Conservation (phyloP, 2,113 vertebrate genomes). For the Ceuthmochares aereus region DNA sequence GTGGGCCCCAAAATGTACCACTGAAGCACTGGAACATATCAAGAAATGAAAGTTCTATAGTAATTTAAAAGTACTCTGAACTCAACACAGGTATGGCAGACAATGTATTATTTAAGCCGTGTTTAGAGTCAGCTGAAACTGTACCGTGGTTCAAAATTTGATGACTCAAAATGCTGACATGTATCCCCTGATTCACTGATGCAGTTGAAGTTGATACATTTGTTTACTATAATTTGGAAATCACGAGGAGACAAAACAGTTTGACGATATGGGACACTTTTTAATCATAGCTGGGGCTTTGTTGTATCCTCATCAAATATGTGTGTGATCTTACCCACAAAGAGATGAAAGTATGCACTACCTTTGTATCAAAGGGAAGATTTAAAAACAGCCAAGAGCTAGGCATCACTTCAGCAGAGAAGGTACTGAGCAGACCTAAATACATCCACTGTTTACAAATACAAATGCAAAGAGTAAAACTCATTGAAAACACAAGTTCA, state of each 20-base stretch:
- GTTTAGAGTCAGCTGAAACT: background rate
- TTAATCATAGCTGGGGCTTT: conserved; percentile 7
- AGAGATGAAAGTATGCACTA: conserved; percentile 23
- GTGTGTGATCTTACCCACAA: background rate
- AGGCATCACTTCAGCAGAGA: background rate
- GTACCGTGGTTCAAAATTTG: background rate
- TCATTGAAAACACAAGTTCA: background rate
- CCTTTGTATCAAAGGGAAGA: conserved; percentile 23
- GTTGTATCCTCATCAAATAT: conserved; percentile 30
- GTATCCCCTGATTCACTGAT: background rate
- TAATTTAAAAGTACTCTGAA: background rate
- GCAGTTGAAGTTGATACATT: background rate
- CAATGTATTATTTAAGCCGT: background rate
- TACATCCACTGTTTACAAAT: background rate
- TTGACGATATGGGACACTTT: background rate
- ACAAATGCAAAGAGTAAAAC: background rate
- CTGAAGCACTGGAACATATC: background rate
- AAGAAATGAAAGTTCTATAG: background rate
- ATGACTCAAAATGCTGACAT: background rate
- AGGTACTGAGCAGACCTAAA: conserved; percentile 22
- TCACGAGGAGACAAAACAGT: background rate
- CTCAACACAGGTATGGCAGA: background rate
- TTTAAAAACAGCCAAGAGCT: conserved; percentile 48
- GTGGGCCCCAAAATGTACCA: background rate
- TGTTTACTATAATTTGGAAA: background rate